Base-by-base conservation (phyloP, 1,140 invertebrate species). In the Pomacea maculata region DNA sequence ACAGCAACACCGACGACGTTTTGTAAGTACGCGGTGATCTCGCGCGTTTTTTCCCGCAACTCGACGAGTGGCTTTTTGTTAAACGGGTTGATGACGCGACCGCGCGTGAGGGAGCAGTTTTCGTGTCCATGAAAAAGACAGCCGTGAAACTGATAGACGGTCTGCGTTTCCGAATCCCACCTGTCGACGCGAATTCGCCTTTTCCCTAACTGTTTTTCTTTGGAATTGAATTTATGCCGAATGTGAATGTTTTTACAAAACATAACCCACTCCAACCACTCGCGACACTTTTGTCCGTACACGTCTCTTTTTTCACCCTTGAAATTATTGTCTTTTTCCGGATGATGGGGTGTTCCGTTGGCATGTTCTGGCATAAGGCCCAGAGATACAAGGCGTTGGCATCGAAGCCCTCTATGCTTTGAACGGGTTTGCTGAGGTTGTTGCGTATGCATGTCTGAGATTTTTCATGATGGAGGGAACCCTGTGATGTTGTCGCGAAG, bases 401-500 rank as follows among this genome's bases (percentile, higher is more conserved):
- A 71, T 86, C 85, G 29, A 57, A 85, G 5, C 85, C 85, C 19
- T 75, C 25, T n/a, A 84, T 75, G 12, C 63, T 80, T 70, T 82
- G 72, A 1, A n/a, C 15, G 34, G 34, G 2, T 55, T 57, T 71
- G 19, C 45, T 52, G 21, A 78, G 52, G 19, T 71, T 61, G 11
- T 34, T 34, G 57, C 83, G 64, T 19, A 86, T 83, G 3, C 17
- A 19, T 15, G 85, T 84, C 17, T 78, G 52, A 19, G 70, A 79
- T 45, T 61, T 71, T 54, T 86, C 84, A 86, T 77, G n/a, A 86
- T 79, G 12, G 80, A 79, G 12, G 82, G 83, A 19, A 83, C 75
- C 83, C 83, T 8, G 77, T 64, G 15, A 85, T 81, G 25, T 83
- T 78, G 1, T 71, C 29, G 19, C 83, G 75, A 7, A 85, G 55